Evolutionary conservation across 2,113 vertebrate genomes (phyloP).

Genomic region (Psettodes erumei): DNA sequence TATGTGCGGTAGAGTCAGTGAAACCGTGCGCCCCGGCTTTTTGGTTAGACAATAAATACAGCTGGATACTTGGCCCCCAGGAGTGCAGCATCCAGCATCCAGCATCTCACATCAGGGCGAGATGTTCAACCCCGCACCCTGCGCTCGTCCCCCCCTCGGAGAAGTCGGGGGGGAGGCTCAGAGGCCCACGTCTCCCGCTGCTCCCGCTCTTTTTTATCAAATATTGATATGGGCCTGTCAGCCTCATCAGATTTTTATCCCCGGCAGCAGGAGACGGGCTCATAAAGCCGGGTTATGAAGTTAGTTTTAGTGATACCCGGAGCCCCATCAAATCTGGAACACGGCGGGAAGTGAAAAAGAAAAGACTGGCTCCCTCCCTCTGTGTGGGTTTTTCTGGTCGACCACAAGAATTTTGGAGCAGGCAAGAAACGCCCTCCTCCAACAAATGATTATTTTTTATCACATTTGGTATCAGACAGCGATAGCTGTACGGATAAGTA

Average conservation of each 20-base stretch:
- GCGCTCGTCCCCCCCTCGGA: constrained; percentile 13
- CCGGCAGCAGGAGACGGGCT: not conserved
- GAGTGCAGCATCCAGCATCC: constrained; percentile 5
- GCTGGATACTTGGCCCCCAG: constrained; percentile 24
- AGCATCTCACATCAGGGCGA: constrained; percentile 19
- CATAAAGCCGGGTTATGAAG: not conserved
- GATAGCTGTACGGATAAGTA: too few species aligned
- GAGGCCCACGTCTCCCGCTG: not conserved
- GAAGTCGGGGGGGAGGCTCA: not conserved
- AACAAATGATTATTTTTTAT: not conserved
- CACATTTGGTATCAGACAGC: too few species aligned
- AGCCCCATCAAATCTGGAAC: not conserved
- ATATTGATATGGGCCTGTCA: constrained; percentile 44
- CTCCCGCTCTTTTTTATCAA: constrained; percentile 39
- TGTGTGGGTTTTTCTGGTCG: too few species aligned
- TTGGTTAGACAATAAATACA: constrained; percentile 18
- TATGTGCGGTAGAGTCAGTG: not conserved
- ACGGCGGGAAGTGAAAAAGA: not conserved
- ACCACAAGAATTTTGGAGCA: not conserved
- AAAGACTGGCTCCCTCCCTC: too few species aligned
- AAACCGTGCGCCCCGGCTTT: constrained; percentile 7
- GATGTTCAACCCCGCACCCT: constrained; percentile 34
- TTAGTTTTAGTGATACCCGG: not conserved
- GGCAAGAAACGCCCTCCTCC: not conserved
- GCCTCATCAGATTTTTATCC: not conserved